These are phyloP conservation scores for Oryzias melastigma DNA, from an alignment of 2,113 vertebrate genomes.

Conservation along the genomic window DNA sequence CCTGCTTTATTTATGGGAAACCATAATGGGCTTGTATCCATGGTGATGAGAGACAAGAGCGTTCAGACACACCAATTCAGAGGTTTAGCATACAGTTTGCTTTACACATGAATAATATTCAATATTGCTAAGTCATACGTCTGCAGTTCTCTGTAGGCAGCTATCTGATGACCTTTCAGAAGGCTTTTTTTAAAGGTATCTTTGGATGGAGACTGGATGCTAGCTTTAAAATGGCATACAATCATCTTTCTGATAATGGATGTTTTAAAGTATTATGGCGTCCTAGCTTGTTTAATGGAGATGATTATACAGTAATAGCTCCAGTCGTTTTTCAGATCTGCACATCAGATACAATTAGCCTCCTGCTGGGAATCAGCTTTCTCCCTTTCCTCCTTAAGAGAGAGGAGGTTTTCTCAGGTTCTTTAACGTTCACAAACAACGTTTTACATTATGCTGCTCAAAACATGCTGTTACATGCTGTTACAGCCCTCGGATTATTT, in stretches of 20 bases:
- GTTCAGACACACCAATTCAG: background rate
- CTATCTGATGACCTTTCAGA: constrained; percentile 27
- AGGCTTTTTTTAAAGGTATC: constrained; percentile 12
- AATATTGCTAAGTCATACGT: no score
- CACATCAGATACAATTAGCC: constrained; percentile 51
- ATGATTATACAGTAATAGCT: constrained; percentile 61
- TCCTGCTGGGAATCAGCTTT: constrained; percentile 27
- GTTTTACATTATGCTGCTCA: constrained; percentile 30
- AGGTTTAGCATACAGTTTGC: background rate
- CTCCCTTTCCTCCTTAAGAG: constrained; percentile 14
- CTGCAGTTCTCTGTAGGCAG: background rate
- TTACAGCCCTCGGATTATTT: constrained; percentile 14
- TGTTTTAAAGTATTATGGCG: constrained; percentile 57
- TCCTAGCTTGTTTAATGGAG: constrained; percentile 50
- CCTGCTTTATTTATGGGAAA: background rate
- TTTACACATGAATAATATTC: no score
- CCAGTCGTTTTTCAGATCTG: constrained; percentile 58
- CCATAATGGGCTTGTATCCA: background rate
- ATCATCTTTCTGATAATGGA: constrained; percentile 47
- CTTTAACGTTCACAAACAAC: constrained; percentile 36
- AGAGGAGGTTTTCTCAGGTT: constrained; percentile 29
- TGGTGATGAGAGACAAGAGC: background rate
- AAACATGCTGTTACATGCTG: constrained; percentile 19
- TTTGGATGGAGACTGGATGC: constrained; percentile 34
- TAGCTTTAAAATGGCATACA: constrained; percentile 29